Evolutionary conservation across 2,797 vertebrate genomes (phyloP), one percentile per base, ranked within the genome.

Genomic region (Pachyuromys duprasi): DNA sequence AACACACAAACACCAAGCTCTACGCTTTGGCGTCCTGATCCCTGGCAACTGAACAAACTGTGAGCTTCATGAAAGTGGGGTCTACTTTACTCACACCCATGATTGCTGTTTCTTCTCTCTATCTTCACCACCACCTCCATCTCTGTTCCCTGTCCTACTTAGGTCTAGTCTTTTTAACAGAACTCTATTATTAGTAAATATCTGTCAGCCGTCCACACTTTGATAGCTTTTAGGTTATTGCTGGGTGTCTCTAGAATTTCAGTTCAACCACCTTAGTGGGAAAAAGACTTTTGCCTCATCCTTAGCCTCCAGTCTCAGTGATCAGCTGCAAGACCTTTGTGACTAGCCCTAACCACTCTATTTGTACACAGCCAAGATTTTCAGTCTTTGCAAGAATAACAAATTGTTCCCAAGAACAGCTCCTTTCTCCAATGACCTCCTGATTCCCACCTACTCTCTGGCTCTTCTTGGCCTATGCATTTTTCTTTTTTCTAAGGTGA

Each of bases 321-420:
- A 95, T 39, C 76, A 92, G 2, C 76, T 80, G 22, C 22, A 81
- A 96, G 67, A 26, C 53, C 65, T 88, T 45, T 95, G 39, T 67
- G 42, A 45, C 24, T 39, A 69, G 39, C 8, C 42, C 36, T 88
- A 45, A 20, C 62, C 33, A 57, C 82, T 14, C 26, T 90, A 72
- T 72, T 75, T 81, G 13, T 8, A 24, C 36, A 78, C 8, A 39
- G 72, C 62, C 83, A 83, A 91, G 76, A 3, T 84, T 72, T 91
- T n/a, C 69, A 92, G 74, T 86, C 60, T 95, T 80, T 63, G 65
- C 5, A 84, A 95, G n/a, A 95, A 91, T 11, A 42, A 28, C 26
- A 91, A 96, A 78, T 53, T 84, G 45, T 70, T 86, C 75, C 63
- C 0, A 80, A 33, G 76, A 83, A 89, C 9, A 80, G 2, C 39